Evolutionary conservation across 2,797 vertebrate species (phyloP).

Genomic region (Eremophila alpestris): DNA sequence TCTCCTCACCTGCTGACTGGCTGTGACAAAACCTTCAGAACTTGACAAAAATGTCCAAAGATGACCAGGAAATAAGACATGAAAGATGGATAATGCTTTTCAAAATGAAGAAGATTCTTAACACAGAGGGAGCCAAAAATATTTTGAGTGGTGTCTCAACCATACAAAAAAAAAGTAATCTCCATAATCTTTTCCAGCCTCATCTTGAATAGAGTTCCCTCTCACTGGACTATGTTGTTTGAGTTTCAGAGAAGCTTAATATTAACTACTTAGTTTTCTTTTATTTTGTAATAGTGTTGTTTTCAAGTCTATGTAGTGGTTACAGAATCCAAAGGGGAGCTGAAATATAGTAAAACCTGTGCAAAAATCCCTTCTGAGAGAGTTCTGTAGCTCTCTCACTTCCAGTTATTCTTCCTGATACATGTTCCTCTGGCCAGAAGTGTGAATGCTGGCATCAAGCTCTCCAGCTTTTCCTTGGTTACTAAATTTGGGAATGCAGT

Average conservation of each 20-base stretch:
- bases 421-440: neutral
- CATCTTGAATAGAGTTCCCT: neutral
- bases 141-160: neutral
- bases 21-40: neutral
- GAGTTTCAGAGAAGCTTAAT: neutral
- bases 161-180: neutral
- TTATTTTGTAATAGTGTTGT: neutral
- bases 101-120: neutral
- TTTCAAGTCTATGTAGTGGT: neutral
- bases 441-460: neutral
- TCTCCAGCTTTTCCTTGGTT: neutral
- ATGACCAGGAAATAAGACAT: neutral
- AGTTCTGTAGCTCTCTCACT: neutral
- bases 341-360: neutral
- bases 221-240: neutral
- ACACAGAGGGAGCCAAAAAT: neutral
- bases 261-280: neutral
- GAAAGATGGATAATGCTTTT: neutral
- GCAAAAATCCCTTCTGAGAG: neutral
- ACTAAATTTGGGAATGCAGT: conserved; percentile 26
- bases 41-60: neutral
- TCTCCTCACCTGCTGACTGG: neutral
- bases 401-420: neutral
- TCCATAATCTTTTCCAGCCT: neutral
- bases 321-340: neutral